These are phyloP conservation scores for Ptychodera flava DNA, from an alignment of 35 echinoderm and acorn worm genomes.

Conservation along the genomic window DNA sequence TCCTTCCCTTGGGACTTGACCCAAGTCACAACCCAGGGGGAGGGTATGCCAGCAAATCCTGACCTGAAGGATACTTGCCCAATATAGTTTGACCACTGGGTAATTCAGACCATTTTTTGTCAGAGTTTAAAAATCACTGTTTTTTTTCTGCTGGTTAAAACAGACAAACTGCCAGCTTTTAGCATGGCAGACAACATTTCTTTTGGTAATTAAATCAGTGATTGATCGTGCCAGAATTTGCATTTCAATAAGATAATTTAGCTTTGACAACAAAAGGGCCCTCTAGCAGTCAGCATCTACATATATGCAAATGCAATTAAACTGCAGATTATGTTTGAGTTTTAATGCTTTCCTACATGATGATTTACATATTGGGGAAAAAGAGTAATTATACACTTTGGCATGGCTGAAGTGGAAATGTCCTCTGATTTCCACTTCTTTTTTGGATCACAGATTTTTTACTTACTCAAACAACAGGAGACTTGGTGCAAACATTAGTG, in stretches of 20 bases:
- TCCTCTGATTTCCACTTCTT: too few species aligned
- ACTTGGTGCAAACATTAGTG: background rate
- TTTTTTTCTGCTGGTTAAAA: background rate
- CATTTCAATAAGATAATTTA: background rate
- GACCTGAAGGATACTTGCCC: background rate
- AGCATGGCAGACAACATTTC: background rate
- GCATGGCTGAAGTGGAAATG: too few species aligned
- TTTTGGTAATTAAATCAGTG: background rate
- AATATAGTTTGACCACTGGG: background rate
- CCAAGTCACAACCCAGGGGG: background rate
- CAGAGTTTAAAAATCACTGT: background rate
- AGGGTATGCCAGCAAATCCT: background rate
- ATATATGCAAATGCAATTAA: background rate
- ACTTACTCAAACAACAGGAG: too few species aligned
- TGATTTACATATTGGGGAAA: background rate
- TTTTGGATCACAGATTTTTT: too few species aligned
- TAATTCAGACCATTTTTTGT: background rate
- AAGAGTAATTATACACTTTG: too few species aligned
- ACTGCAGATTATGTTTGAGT: background rate
- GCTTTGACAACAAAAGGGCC: background rate
- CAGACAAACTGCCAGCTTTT: background rate
- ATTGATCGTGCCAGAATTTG: background rate
- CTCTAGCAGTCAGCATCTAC: background rate
- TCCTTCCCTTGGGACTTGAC: background rate
- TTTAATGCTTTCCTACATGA: background rate